Evolutionary conservation across 2,797 vertebrate genomes (phyloP).

Genomic region (Sebastes matsubarae): DNA sequence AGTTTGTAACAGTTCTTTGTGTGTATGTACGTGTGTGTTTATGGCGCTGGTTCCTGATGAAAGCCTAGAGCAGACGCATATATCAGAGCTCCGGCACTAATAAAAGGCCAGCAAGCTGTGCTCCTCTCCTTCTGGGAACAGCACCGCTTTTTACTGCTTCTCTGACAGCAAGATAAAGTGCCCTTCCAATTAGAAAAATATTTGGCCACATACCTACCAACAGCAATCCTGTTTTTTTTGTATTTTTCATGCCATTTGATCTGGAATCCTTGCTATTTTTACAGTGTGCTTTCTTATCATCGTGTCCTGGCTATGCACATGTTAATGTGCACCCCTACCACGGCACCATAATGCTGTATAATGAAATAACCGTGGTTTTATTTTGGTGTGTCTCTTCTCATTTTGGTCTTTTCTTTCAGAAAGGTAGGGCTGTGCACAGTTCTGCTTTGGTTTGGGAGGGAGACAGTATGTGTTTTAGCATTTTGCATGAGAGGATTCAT

Average conservation of each 20-base stretch:
- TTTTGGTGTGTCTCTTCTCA: conserved; percentile 55
- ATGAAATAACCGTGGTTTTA: conserved; percentile 64
- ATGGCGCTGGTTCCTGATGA: conserved; percentile 79
- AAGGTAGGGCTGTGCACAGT: conserved; percentile 33
- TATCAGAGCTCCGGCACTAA: conserved; percentile 84
- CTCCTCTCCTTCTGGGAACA: conserved; percentile 84
- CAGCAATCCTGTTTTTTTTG: conserved; percentile 61
- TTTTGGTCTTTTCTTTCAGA: conserved; percentile 48
- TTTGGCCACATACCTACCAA: conserved; percentile 84
- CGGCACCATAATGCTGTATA: conserved; percentile 58
- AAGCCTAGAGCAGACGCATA: conserved; percentile 83
- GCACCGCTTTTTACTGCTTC: conserved; percentile 81
- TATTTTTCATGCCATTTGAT: conserved; percentile 79
- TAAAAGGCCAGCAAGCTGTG: conserved; percentile 85
- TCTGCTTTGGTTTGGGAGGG: conserved; percentile 53
- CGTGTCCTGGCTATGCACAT: conserved; percentile 59
- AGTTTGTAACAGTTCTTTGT: conserved; percentile 52
- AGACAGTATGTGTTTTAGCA: conserved; percentile 62
- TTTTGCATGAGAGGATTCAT: conserved; percentile 68
- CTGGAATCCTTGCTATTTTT: conserved; percentile 73
- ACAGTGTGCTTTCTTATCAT: conserved; percentile 68
- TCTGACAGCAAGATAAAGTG: conserved; percentile 89
- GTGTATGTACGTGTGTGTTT: conserved; percentile 64
- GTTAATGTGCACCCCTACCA: conserved; percentile 48
- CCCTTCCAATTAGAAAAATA: conserved; percentile 89